Conservation (phyloP, 1,140 invertebrate genomes). For the Littorina saxatilis region DNA sequence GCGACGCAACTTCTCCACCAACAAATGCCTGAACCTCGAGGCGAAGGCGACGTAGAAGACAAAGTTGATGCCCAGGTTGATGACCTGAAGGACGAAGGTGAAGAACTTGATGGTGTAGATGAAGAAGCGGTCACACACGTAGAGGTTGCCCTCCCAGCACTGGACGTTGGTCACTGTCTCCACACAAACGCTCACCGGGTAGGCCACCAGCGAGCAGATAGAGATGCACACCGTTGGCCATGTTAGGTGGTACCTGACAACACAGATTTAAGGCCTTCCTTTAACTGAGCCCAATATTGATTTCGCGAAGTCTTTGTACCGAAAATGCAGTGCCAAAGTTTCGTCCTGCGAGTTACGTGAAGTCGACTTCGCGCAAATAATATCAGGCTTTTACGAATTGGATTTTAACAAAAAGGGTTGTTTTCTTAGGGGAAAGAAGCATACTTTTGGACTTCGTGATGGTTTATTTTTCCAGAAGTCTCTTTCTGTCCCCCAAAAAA, state of each 20-base stretch:
- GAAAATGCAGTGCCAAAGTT: no score
- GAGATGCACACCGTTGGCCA: not conserved
- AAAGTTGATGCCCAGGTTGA: constrained; percentile 20
- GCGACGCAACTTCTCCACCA: not conserved
- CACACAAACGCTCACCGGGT: not conserved
- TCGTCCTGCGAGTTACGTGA: no score
- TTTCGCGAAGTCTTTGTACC: no score
- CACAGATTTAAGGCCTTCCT: not conserved
- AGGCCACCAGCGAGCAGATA: not conserved
- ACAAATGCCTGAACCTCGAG: not conserved
- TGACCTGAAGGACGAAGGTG: constrained; percentile 13
- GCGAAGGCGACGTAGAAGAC: not conserved
- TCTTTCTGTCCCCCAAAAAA: no score
- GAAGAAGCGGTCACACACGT: not conserved
- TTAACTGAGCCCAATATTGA: no score
- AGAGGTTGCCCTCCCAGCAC: not conserved
- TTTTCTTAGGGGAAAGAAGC: not conserved
- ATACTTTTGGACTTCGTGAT: no score
- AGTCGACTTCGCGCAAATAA: no score
- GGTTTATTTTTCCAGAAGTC: no score
- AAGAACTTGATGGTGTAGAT: constrained; percentile 7
- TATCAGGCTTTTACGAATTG: not conserved
- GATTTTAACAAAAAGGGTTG: not conserved
- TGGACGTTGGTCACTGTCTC: constrained; percentile 4
- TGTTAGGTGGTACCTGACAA: constrained; percentile 1